Evolutionary conservation across 2,888 invertebrate species (phyloP), one percentile per base, ranked within the genome.

Genomic region (Folsomia manolachei): DNA sequence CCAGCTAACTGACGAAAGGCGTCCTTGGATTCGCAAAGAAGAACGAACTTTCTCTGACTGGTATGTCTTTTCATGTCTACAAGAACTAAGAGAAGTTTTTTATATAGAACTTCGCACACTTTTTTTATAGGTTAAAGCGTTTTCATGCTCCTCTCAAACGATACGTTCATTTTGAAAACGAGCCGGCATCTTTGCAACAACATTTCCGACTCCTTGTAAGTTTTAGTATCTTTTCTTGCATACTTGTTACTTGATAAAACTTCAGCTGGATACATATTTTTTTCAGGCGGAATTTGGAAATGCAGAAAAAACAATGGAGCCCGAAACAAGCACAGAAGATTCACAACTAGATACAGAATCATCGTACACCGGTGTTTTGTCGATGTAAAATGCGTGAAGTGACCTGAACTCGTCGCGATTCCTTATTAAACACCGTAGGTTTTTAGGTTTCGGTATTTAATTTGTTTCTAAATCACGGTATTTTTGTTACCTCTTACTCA

Each of bases 21-120:
- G 94, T 70, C 91, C 91, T 9, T 94, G 94, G 93, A 92, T 95
- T 82, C 89, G 90, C 18, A 88, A 89, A 77, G 94, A 95, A 84
- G 93, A 95, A 83, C 89, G 88, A 80, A 85, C 87, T 0, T 95
- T 95, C 85, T 88, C 89, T 0, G 87, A 88, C 26, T 85, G 88
- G 78, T n/a, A n/a, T n/a, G n/a, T n/a, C n/a, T n/a, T n/a, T n/a
- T n/a, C n/a, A n/a, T n/a, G n/a, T n/a, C n/a, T n/a, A n/a, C n/a
- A n/a, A n/a, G n/a, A n/a, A n/a, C n/a, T n/a, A n/a, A n/a, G n/a
- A n/a, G n/a, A n/a, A n/a, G n/a, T n/a, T n/a, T n/a, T n/a, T n/a
- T n/a, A n/a, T n/a, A n/a, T n/a, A n/a, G n/a, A n/a, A n/a, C n/a
- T n/a, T n/a, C n/a, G n/a, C n/a, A n/a, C n/a, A n/a, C n/a, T n/a